These are phyloP conservation scores for Hirtodrosophila duncani DNA, from an alignment of 2,888 invertebrate species.

Conservation along the genomic window DNA sequence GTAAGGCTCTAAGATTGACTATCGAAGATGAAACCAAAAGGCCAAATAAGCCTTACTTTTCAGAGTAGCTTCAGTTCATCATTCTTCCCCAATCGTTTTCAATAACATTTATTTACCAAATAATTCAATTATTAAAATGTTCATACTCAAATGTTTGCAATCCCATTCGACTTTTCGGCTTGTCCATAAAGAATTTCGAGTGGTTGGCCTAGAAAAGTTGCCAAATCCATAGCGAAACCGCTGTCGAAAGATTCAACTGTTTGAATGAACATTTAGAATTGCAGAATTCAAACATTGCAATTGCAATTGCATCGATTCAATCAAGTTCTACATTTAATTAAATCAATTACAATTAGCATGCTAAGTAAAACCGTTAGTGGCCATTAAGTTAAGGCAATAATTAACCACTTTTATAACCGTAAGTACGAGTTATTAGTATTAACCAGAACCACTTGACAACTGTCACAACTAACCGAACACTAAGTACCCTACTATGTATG, in stretches of 20 bases:
- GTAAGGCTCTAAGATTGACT: no score
- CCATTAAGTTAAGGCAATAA: conserved; percentile 45
- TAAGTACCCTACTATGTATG: no score
- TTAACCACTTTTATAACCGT: conserved; percentile 47
- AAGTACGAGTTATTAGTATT: no score
- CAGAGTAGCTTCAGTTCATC: background rate
- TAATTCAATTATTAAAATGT: conserved; percentile 46
- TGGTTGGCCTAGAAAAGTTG: conserved; percentile 42
- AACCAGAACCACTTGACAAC: conserved; percentile 50
- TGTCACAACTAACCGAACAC: conserved; percentile 53
- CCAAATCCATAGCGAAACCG: conserved; percentile 17
- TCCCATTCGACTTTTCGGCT: conserved; percentile 51
- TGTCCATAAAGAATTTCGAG: conserved; percentile 42
- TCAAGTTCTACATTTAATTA: conserved; percentile 46
- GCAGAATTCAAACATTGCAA: background rate
- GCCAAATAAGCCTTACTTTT: background rate
- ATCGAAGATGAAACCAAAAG: no score
- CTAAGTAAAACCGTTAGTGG: conserved; percentile 41
- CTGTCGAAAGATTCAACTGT: conserved; percentile 31
- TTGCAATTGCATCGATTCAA: conserved; percentile 8
- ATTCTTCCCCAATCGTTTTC: no score
- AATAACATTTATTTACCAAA: conserved; percentile 29
- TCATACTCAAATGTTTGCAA: conserved; percentile 9
- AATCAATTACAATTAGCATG: conserved; percentile 49
- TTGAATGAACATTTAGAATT: background rate